Conservation (phyloP, 1,140 invertebrate genomes). For the Drosophila oshimai region DNA sequence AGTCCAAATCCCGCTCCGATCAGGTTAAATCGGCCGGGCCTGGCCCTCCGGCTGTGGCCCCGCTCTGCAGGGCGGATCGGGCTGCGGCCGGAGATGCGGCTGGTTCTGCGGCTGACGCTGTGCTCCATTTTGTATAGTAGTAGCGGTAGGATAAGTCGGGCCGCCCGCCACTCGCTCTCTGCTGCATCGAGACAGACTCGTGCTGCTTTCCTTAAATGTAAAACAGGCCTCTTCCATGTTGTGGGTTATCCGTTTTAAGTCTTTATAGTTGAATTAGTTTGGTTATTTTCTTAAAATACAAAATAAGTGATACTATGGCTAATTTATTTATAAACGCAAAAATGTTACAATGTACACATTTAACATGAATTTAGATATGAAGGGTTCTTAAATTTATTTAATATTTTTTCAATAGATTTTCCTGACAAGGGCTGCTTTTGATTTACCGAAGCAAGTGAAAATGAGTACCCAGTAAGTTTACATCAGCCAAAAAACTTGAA, state of each 20-base stretch:
- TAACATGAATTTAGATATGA: no score
- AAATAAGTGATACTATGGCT: constrained; percentile 77
- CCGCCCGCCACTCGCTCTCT: constrained; percentile 47
- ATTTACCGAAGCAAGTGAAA: no score
- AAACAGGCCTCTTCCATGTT: constrained; percentile 62
- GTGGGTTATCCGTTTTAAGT: constrained; percentile 56
- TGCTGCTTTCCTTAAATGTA: constrained; percentile 60
- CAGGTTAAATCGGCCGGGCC: constrained; percentile 1
- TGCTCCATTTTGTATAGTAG: constrained; percentile 39
- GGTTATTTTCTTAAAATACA: constrained; percentile 71
- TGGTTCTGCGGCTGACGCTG: not conserved
- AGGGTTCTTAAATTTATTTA: no score
- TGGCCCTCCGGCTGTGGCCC: not conserved
- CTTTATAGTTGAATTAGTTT: constrained; percentile 72
- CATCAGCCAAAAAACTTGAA: no score
- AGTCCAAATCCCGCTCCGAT: constrained; percentile 1
- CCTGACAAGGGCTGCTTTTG: no score
- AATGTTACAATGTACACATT: no score
- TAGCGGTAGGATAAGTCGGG: constrained; percentile 19
- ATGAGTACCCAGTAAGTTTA: no score
- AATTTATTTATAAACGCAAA: constrained; percentile 72
- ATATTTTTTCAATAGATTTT: no score
- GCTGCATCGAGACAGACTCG: constrained; percentile 9
- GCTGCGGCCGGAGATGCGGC: not conserved
- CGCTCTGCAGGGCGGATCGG: constrained; percentile 57